Conservation (phyloP, 1,140 invertebrate genomes). For the Eriocheir sinensis region DNA sequence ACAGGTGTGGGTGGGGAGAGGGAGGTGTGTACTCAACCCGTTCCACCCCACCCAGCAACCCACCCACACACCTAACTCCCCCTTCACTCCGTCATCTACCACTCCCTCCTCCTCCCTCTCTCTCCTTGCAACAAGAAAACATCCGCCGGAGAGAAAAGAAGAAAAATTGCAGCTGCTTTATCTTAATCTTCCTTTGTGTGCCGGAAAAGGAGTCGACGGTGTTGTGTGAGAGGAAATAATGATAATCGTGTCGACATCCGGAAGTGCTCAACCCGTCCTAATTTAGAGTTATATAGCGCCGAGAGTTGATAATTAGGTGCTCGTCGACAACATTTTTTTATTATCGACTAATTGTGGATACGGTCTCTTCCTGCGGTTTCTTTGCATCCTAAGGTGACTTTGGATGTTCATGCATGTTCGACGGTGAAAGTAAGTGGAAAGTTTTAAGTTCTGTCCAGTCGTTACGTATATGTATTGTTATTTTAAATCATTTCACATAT, state of each 20-base stretch:
- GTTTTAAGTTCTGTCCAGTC: background rate
- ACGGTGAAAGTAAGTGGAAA: background rate
- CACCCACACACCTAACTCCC: background rate
- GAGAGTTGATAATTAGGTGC: background rate
- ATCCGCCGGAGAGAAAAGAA: background rate
- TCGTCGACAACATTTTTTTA: background rate
- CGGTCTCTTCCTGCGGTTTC: background rate
- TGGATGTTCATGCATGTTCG: background rate
- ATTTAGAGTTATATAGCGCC: background rate
- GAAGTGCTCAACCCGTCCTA: background rate
- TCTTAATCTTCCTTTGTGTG: background rate
- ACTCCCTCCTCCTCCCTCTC: background rate
- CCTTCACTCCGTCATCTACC: background rate
- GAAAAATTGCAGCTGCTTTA: background rate
- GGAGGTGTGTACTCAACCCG: background rate
- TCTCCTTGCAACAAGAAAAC: background rate
- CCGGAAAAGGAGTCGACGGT: background rate
- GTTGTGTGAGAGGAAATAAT: background rate
- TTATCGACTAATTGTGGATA: background rate
- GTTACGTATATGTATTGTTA: too few species aligned
- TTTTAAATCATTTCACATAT: too few species aligned
- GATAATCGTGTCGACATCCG: background rate
- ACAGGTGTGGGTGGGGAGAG: slow-evolving; percentile 34
- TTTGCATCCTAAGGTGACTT: background rate
- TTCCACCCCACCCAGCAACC: background rate